Conservation (phyloP, 2,888 invertebrate species). For the Agrotis ipsilon region DNA sequence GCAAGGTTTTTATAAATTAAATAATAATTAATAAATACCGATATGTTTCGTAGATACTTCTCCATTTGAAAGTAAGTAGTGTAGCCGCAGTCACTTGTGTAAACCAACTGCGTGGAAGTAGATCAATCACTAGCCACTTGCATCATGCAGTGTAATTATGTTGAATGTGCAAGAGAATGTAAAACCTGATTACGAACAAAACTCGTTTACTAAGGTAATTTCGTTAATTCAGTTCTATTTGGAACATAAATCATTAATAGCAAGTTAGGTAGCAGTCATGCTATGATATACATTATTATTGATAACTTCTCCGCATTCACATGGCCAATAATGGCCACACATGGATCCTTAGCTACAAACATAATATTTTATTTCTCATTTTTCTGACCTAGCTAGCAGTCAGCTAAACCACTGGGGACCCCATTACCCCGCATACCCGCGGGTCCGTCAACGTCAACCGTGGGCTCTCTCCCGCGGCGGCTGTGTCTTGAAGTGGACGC, state of each 20-base stretch:
- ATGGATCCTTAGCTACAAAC: too few relatives aligned
- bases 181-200: slow-evolving; percentile 18
- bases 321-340: too few relatives aligned
- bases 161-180: slow-evolving; percentile 14
- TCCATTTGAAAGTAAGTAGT: slow-evolving; percentile 27
- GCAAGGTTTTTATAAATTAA: too few relatives aligned
- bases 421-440: too few relatives aligned
- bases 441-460: too few relatives aligned
- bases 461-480: too few relatives aligned
- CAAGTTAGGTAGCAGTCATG: slow-evolving; percentile 9
- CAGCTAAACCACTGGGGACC: too few relatives aligned
- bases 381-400: too few relatives aligned
- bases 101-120: slow-evolving; percentile 21
- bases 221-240: slow-evolving; percentile 19
- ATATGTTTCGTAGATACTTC: slow-evolving; percentile 9
- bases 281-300: too few relatives aligned
- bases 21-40: slow-evolving; percentile 36
- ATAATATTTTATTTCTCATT: too few relatives aligned
- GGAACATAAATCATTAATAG: slow-evolving; percentile 20
- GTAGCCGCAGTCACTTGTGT: slow-evolving; percentile 5
- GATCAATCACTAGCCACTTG: background rate
- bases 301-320: too few relatives aligned
- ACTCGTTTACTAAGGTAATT: slow-evolving; percentile 27
- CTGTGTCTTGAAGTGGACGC: too few relatives aligned
- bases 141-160: slow-evolving; percentile 27